A percentile compares a stretch with the other conserved stretches of the same genome.
Conservation (phyloP, 64 coral and sea anemone species). For the Stylophora pistillata region DNA sequence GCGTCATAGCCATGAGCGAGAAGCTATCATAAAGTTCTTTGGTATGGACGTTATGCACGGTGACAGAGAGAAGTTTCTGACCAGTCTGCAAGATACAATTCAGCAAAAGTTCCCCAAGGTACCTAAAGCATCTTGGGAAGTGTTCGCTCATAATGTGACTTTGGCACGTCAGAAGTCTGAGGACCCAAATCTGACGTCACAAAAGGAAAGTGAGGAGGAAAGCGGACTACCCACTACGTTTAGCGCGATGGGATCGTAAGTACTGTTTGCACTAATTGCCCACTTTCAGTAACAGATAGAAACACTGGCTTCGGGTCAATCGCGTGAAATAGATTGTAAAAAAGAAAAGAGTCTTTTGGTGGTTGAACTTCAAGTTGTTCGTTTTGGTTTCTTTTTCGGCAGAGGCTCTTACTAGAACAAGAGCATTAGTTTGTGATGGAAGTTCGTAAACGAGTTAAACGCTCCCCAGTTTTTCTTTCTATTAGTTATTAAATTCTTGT, state of each 20-base stretch:
- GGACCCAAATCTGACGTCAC: conserved; percentile 10
- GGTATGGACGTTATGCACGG: conserved; percentile 72
- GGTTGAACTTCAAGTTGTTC: too few species aligned
- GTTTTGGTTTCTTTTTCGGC: too few species aligned
- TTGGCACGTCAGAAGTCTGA: conserved; percentile 53
- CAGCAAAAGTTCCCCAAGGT: conserved; percentile 82
- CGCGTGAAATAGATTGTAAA: too few species aligned
- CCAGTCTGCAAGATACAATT: conserved; percentile 66
- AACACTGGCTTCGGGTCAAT: too few species aligned
- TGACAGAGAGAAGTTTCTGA: conserved; percentile 78
- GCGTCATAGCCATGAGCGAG: conserved; percentile 47
- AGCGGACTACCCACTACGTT: conserved; percentile 46
- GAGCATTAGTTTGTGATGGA: too few species aligned
- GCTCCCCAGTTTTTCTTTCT: too few species aligned
- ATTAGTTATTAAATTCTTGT: too few species aligned
- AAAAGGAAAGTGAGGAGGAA: conserved; percentile 39
- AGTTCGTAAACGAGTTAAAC: too few species aligned
- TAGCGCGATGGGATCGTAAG: conserved; percentile 29
- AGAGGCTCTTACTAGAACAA: too few species aligned
- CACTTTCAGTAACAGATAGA: too few species aligned
- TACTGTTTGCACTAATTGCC: background rate
- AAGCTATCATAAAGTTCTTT: conserved; percentile 62
- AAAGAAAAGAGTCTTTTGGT: too few species aligned
- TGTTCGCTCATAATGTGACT: conserved; percentile 66
- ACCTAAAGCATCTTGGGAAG: conserved; percentile 84